A percentile compares a stretch with the other conserved stretches of the same genome.
Evolutionary conservation across 1,140 invertebrate species (phyloP).

Genomic region (Papilio polytes): DNA sequence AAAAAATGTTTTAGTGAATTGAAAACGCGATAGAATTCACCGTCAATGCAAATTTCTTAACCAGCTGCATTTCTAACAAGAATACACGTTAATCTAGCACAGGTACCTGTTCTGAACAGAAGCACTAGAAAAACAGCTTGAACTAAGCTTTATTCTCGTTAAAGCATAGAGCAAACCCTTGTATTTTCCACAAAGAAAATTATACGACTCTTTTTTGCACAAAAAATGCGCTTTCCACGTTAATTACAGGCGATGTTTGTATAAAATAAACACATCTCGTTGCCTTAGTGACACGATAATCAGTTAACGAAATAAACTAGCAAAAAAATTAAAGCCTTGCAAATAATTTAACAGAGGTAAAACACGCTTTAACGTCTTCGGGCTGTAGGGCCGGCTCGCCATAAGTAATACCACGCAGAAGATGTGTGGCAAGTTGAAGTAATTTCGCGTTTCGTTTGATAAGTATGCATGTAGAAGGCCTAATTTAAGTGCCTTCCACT

Average conservation of each 20-base stretch:
- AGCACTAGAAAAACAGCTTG: neutral
- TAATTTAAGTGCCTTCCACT: too few species aligned
- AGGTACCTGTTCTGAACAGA: neutral
- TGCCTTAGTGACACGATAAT: neutral
- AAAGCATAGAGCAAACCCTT: constrained; percentile 23
- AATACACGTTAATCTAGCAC: neutral
- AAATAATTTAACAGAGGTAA: too few species aligned
- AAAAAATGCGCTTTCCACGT: neutral
- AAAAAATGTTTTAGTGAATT: too few species aligned
- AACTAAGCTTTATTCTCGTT: constrained; percentile 14
- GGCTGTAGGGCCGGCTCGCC: too few species aligned
- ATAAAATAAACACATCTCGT: neutral
- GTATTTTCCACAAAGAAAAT: constrained; percentile 20
- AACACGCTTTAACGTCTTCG: too few species aligned
- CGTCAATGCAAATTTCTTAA: neutral
- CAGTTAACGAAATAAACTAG: neutral
- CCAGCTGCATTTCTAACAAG: neutral
- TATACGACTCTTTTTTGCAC: neutral
- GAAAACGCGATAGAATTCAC: too few species aligned
- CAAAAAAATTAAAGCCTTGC: too few species aligned
- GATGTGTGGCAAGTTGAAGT: too few species aligned
- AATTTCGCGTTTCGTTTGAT: too few species aligned
- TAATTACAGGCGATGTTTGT: constrained; percentile 2
- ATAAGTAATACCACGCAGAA: too few species aligned
- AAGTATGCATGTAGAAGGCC: too few species aligned